Base-by-base conservation (phyloP, 2,113 vertebrate genomes). In the Lophochroa leadbeateri region DNA sequence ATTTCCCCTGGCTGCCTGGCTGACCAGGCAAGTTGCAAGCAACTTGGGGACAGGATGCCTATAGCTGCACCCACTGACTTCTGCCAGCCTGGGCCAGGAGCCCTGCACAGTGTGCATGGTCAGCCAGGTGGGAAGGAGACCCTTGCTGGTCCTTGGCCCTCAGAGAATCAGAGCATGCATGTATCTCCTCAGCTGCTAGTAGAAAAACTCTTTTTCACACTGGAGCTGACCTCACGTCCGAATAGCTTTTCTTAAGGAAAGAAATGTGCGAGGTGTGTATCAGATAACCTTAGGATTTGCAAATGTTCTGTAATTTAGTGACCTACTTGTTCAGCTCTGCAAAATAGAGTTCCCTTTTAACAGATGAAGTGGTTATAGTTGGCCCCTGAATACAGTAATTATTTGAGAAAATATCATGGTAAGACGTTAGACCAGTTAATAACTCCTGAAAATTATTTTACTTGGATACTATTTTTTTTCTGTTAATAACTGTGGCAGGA, bases 131-230 rank as follows among this genome's bases (percentile, higher is more conserved):
- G 55, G 53, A 21, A 46, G 55, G 28, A 50, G 61, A n/a, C 8
- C 20, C 28, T 39, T 0, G 1, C 33, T 77, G 33, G 13, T 39
- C 25, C 64, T 7, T 12, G 47, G 29, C 47, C 35, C 46, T 55
- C 39, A 86, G 27, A 80, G 44, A 49, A 65, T 17, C 11, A 43
- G 23, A 82, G 35, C 6, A 28, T 2, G 15, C 0, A 0, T 8
- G 1, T 3, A 31, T 20, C 19, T 78, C 24, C 89, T 53, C 55
- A 17, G 37, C 11, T 31, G 23, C 43, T 23, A 35, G 53, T 9
- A 41, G 23, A 25, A 87, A 78, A 55, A 29, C 5, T n/a, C 13
- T 1, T 77, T 61, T 74, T 81, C 31, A 46, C 19, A 25, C 6
- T 28, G 31, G 24, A 88, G 17, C 58, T 61, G 41, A 57, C 14